These are phyloP conservation scores for Agrilus planipennis DNA, from an alignment of 1,140 invertebrate species.

Conservation along the genomic window DNA sequence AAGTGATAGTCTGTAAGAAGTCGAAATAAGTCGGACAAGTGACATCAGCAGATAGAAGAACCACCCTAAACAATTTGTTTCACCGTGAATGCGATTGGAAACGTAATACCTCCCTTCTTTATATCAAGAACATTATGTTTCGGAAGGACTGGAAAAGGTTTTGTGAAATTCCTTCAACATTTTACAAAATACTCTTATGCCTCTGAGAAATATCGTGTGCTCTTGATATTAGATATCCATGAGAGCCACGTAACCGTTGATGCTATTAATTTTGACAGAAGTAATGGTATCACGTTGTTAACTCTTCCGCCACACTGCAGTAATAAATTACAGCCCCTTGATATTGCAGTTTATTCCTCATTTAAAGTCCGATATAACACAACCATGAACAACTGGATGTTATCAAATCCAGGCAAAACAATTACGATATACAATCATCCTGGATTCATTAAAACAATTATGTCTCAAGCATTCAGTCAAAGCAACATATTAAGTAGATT, in stretches of 20 bases:
- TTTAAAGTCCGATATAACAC: conserved; percentile 31
- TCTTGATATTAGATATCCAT: conserved; percentile 16
- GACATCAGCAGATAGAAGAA: no score
- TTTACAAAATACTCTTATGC: no score
- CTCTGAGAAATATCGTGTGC: no score
- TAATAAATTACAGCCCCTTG: conserved; percentile 34
- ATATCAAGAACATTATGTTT: no score
- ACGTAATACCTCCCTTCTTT: no score
- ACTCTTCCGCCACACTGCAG: conserved; percentile 20
- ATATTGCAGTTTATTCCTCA: conserved; percentile 27
- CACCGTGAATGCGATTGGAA: no score
- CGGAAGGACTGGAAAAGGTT: no score
- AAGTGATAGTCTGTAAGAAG: no score
- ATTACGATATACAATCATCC: conserved; percentile 11
- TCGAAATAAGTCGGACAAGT: no score
- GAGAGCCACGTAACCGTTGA: conserved; percentile 14
- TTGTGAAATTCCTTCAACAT: no score
- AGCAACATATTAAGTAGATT: conserved; percentile 1
- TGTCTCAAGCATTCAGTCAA: background rate
- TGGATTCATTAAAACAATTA: background rate
- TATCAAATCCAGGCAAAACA: conserved; percentile 21
- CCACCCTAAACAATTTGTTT: no score
- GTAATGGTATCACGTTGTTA: conserved; percentile 24
- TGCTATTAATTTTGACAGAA: conserved; percentile 20
- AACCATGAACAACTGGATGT: conserved; percentile 25